Evolutionary conservation across 2,113 vertebrate species (phyloP).

Genomic region (Vulpes vulpes): DNA sequence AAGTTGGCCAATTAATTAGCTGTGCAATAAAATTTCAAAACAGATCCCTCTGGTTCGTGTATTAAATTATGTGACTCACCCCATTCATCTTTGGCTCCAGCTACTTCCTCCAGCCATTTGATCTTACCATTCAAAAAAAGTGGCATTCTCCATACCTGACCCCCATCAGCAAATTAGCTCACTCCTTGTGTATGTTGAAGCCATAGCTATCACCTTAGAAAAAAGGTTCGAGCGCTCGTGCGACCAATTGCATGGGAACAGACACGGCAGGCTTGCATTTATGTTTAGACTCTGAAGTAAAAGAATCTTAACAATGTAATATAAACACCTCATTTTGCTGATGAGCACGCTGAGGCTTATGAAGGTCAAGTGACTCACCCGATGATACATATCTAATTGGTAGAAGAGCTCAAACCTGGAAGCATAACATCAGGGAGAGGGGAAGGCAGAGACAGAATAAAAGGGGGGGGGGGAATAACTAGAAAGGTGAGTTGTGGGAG

Average conservation of each 20-base stretch:
- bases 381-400: background rate
- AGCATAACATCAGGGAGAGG: background rate
- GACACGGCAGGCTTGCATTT: background rate
- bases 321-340: constrained; percentile 49
- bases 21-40: background rate
- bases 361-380: background rate
- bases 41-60: background rate
- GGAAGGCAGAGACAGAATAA: background rate
- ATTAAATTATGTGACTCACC: background rate
- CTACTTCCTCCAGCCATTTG: background rate
- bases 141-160: background rate
- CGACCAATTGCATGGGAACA: background rate
- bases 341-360: background rate
- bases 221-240: background rate
- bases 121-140: background rate
- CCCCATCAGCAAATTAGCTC: background rate
- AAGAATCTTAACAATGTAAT: background rate
- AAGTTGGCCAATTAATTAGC: background rate
- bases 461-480: background rate
- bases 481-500: constrained; percentile 2
- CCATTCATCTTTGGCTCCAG: background rate
- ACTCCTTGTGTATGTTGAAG: background rate
- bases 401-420: background rate
- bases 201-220: background rate
- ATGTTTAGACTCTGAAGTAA: constrained; percentile 30